phyloP scores from a whole-genome alignment of 2,888 invertebrate genomes.

The Dolichopus griseipennis region DNA sequence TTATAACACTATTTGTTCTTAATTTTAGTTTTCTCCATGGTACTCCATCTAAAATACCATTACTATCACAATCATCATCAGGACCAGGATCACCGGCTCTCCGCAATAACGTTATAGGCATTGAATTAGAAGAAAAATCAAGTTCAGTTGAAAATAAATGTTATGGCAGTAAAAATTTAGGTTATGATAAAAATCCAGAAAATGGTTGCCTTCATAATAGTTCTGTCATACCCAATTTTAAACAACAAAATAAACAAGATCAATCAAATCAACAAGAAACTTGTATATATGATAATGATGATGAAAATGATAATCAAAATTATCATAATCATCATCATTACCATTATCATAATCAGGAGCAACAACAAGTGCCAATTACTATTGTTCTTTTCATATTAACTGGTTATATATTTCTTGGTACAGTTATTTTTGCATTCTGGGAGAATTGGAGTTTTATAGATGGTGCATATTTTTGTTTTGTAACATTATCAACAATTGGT shows the following conservation, averaged over 20 bases:
- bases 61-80: slow-evolving; percentile 48
- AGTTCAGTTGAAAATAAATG: neutral
- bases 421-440: slow-evolving; percentile 68
- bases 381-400: slow-evolving; percentile 59
- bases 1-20: slow-evolving; percentile 12
- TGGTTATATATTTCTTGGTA: slow-evolving; percentile 67
- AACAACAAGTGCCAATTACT: slow-evolving; percentile 50
- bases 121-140: slow-evolving; percentile 14
- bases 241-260: slow-evolving; percentile 20
- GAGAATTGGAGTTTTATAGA: slow-evolving; percentile 74
- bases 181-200: slow-evolving; percentile 21
- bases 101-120: slow-evolving; percentile 17
- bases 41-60: slow-evolving; percentile 67
- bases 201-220: slow-evolving; percentile 15
- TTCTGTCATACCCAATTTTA: neutral
- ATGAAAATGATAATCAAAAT: slow-evolving; percentile 20
- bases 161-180: slow-evolving; percentile 13
- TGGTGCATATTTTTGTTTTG: slow-evolving; percentile 77
- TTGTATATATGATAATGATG: neutral
- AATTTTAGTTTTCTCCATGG: slow-evolving; percentile 50
- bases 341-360: neutral
- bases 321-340: slow-evolving; percentile 23
- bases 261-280: slow-evolving; percentile 10
- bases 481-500: slow-evolving; percentile 73
- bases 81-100: neutral